Evolutionary conservation across 1,140 invertebrate species (phyloP), one percentile per base, ranked within the genome.

Genomic region (Nasonia giraulti): DNA sequence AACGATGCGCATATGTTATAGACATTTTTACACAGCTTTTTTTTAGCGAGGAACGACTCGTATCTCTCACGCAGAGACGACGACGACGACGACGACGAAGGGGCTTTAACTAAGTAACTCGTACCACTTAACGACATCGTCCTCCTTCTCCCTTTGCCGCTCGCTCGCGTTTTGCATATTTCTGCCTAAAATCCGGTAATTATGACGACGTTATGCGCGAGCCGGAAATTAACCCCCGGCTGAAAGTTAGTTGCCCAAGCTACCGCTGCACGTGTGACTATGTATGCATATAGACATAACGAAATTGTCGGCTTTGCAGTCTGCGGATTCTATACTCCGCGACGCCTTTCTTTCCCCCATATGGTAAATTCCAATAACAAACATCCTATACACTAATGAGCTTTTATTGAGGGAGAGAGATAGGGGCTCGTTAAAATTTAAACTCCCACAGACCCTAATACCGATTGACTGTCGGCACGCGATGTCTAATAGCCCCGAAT

Each of bases 151-250:
- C n/a, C 73, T 14, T 20, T 14, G 14, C 14, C 8, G 6, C 40
- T n/a, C 27, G n/a, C 14, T 23, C 44, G 47, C 80, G 62, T 80
- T 80, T 80, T 80, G 78, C 73, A 85, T 85, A 85, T 81, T 85
- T 85, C 78, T 85, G 62, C 23, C 12, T 68, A 40, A 79, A 50
- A 80, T 81, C 83, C 37, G 78, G 71, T 69, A 85, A 85, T 80
- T 80, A 80, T 47, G 83, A 80, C 23, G 47, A 68, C 50, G 62
- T 80, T 80, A 66, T 85, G 44, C 78, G 73, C 55, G 14, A 50
- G 73, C 71, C 79, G 83, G 73, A 84, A 85, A 85, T 80, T 85
- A 85, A 85, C 55, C 83, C 50, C 50, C 78, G 31, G 74, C 50
- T 47, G 83, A 81, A 85, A 85, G 78, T 85, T 85, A 76, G 78